phyloP scores from a whole-genome alignment of 2,888 invertebrate genomes.

The Campoplex nolae region DNA sequence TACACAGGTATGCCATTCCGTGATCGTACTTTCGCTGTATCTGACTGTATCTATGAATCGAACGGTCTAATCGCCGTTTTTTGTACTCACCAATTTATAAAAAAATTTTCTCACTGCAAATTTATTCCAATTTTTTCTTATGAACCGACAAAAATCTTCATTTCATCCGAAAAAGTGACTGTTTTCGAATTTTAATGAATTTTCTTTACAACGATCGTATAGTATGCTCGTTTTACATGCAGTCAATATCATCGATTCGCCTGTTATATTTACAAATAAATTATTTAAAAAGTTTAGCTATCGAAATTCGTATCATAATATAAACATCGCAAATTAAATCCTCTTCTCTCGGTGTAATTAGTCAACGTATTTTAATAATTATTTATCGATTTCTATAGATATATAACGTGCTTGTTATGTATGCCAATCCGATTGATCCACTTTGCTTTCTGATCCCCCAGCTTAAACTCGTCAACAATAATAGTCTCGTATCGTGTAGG shows the following conservation, averaged over 20 bases:
- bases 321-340: background rate
- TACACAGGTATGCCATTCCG: slow-evolving; percentile 15
- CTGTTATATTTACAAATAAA: background rate
- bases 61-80: no score
- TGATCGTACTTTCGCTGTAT: background rate
- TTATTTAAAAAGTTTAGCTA: background rate
- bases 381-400: background rate
- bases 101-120: no score
- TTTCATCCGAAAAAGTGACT: background rate
- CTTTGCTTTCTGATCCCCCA: slow-evolving; percentile 6
- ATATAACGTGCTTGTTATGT: background rate
- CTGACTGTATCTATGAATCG: no score
- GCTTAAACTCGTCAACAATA: background rate
- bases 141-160: background rate
- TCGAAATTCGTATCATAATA: background rate
- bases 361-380: background rate
- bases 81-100: no score
- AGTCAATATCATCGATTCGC: no score
- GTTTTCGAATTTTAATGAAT: no score
- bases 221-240: no score
- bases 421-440: background rate
- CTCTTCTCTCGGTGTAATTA: background rate
- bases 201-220: no score
- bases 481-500: background rate
- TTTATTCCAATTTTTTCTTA: background rate